phyloP scores from a whole-genome alignment of 1,140 invertebrate species.

The Sarcophaga peregrina region DNA sequence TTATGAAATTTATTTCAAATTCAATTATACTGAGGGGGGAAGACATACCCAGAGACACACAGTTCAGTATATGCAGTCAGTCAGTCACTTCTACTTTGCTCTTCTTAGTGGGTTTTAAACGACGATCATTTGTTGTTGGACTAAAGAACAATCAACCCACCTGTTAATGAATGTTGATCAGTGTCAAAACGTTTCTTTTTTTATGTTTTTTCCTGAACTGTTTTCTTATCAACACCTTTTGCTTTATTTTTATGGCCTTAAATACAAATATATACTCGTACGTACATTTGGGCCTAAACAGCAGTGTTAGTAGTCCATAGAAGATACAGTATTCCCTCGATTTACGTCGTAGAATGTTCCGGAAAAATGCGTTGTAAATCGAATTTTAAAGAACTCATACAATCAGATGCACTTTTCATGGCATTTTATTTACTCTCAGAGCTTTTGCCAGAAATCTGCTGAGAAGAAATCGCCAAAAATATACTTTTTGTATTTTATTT shows the following conservation, averaged over 20 bases:
- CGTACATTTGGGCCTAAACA: too few relatives aligned
- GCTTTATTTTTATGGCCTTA: conserved; percentile 24
- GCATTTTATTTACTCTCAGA: too few relatives aligned
- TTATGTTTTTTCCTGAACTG: background rate
- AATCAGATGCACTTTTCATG: too few relatives aligned
- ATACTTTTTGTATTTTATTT: too few relatives aligned
- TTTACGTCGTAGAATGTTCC: too few relatives aligned
- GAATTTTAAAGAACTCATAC: too few relatives aligned
- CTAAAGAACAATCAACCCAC: conserved; percentile 5
- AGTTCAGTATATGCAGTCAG: too few relatives aligned
- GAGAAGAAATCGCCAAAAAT: too few relatives aligned
- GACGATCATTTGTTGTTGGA: background rate
- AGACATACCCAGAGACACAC: background rate
- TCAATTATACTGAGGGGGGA: background rate
- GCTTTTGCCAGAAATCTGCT: too few relatives aligned
- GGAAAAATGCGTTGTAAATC: too few relatives aligned
- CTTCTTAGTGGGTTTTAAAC: background rate
- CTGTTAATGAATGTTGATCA: conserved; percentile 6
- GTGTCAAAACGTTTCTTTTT: background rate
- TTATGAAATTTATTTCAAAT: conserved; percentile 22
- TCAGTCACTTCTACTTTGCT: background rate
- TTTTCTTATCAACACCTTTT: conserved; percentile 37
- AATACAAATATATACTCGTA: conserved; percentile 20
- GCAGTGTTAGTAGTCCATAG: too few relatives aligned
- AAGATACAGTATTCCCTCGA: too few relatives aligned